These are phyloP conservation scores for Sminthurides aquaticus DNA, from an alignment of 2,888 invertebrate species.

Conservation along the genomic window DNA sequence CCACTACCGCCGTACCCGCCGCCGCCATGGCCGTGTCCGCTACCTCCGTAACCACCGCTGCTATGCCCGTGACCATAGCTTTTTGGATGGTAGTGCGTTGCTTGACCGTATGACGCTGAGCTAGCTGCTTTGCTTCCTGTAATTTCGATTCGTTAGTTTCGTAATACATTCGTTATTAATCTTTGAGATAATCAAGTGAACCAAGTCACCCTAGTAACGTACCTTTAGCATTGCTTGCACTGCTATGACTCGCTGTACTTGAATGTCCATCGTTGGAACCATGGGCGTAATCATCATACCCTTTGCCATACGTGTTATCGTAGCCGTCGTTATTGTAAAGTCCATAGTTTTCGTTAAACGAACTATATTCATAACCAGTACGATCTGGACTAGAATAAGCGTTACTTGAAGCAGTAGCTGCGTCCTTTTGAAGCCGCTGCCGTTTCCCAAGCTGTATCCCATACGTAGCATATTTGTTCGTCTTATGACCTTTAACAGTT, in stretches of 20 bases:
- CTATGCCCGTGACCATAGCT: conserved; percentile 25
- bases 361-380: conserved; percentile 27
- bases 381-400: conserved; percentile 22
- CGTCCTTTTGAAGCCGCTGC: conserved; percentile 10
- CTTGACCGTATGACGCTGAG: conserved; percentile 13
- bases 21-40: conserved; percentile 9
- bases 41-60: conserved; percentile 11
- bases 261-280: not conserved
- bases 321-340: conserved; percentile 30
- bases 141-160: too few relatives aligned
- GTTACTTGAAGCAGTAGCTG: not conserved
- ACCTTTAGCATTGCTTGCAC: not conserved
- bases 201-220: too few relatives aligned
- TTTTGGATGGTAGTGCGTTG: conserved; percentile 18
- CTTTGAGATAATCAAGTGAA: too few relatives aligned
- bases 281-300: conserved; percentile 26
- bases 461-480: conserved; percentile 25
- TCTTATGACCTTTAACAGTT: conserved; percentile 30
- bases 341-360: conserved; percentile 26
- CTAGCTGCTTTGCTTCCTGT: conserved; percentile 3
- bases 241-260: not conserved
- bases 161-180: too few relatives aligned
- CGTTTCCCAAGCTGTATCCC: conserved; percentile 7
- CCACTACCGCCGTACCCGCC: conserved; percentile 3
- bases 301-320: conserved; percentile 31